Evolutionary conservation across 2,797 vertebrate species (phyloP).

Genomic region (Cottoperca gobio): DNA sequence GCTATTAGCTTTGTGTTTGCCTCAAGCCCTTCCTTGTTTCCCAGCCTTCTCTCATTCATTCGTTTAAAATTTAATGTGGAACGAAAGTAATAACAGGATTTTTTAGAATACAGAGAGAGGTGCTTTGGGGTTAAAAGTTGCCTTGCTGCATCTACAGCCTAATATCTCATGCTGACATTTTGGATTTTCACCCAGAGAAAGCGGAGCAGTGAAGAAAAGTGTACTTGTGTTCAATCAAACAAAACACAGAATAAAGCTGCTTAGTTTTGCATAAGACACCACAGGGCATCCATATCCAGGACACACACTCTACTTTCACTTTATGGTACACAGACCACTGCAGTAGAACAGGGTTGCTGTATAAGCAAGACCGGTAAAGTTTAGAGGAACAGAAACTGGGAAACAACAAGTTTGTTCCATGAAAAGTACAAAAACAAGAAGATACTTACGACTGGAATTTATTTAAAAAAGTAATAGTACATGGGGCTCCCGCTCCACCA

Average conservation of each 20-base stretch:
- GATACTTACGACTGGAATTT: too few relatives aligned
- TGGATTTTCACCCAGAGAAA: conserved; percentile 47
- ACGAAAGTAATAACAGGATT: conserved; percentile 6
- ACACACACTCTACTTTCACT: conserved; percentile 36
- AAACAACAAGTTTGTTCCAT: conserved; percentile 26
- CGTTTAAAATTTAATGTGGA: conserved; percentile 17
- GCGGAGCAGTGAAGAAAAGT: conserved; percentile 47
- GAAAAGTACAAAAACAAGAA: conserved; percentile 17
- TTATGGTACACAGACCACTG: conserved; percentile 21
- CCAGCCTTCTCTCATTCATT: conserved; percentile 5
- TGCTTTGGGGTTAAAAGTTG: conserved; percentile 29
- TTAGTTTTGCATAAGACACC: conserved; percentile 66
- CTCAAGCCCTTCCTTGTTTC: conserved; percentile 12
- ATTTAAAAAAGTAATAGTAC: too few relatives aligned
- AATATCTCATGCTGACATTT: conserved; percentile 57
- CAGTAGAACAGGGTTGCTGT: conserved; percentile 15
- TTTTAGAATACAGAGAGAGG: conserved; percentile 13
- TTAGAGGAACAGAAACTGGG: conserved; percentile 6
- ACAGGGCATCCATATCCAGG: conserved; percentile 48
- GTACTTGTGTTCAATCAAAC: conserved; percentile 59
- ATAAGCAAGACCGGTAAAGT: conserved; percentile 20
- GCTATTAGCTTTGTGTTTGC: conserved; percentile 20
- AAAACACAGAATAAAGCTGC: conserved; percentile 67
- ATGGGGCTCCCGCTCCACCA: too few relatives aligned
- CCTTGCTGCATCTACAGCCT: conserved; percentile 19